Evolutionary conservation across 2,113 vertebrate species (phyloP), one percentile per base, ranked within the genome.

Genomic region (Megaceryle torquata): DNA sequence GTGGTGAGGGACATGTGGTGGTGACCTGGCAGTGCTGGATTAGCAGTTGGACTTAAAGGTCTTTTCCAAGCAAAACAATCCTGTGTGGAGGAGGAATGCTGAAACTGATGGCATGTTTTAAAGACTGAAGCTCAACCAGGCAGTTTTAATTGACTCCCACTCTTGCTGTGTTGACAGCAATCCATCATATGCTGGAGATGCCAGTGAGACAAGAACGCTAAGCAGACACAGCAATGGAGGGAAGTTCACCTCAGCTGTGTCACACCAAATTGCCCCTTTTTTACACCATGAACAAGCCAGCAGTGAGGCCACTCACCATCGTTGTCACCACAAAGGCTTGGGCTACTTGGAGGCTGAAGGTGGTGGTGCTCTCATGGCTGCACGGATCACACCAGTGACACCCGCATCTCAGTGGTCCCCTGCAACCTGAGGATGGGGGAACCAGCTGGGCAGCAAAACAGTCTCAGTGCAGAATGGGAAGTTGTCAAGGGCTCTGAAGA

Each of bases 301-400:
- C 21, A 33, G 21, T 4, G 39, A 63, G 76, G 29, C 24, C 8
- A 1, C 15, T 75, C 25, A 21, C 22, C 1, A 0, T 20, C 24
- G 22, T n/a, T 29, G 41, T 50, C 53, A 61, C 41, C 5, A 0
- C 29, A 16, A 81, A 43, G 25, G 17, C 17, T 69, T 61, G 39
- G 39, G 48, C n/a, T 54, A 28, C 14, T 13, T 53, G 75, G 22
- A 50, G 25, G 43, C 14, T 43, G 31, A 50, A 12, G 53, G 35
- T 43, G 43, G 16, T 0, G 0, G 59, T n/a, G 60, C 11, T 28
- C 22, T 53, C 18, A 2, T 1, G 1, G 28, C 54, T 60, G 53
- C 61, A 4, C 14, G 54, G 46, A 41, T 46, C 70, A 11, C 61
- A 7, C 3, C 0, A 24, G 15, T 69, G 56, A 8, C 54, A 68